These are phyloP conservation scores for Automeris io DNA, from an alignment of 2,888 invertebrate genomes.

Conservation along the genomic window DNA sequence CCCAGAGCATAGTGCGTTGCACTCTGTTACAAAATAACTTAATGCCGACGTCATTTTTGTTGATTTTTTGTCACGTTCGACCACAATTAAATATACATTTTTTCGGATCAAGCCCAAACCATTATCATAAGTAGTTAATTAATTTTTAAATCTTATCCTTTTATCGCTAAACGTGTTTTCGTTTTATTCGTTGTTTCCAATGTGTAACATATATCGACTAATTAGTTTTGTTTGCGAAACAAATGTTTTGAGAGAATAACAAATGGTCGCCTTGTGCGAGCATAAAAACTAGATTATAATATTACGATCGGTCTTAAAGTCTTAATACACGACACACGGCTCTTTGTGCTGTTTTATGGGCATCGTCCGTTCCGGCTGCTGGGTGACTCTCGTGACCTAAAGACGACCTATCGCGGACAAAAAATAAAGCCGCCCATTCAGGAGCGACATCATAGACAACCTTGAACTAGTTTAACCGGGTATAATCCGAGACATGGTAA, in stretches of 20 bases:
- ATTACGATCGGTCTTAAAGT: constrained; percentile 22
- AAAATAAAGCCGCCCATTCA: constrained; percentile 67
- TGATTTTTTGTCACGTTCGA: constrained; percentile 49
- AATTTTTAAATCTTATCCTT: constrained; percentile 54
- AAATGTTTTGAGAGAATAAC: constrained; percentile 28
- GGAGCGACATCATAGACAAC: constrained; percentile 43
- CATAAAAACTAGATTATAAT: constrained; percentile 23
- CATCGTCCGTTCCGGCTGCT: constrained; percentile 42
- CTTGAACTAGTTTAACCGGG: constrained; percentile 72
- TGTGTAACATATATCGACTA: constrained; percentile 34
- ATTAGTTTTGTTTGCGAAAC: constrained; percentile 42
- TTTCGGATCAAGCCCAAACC: constrained; percentile 39
- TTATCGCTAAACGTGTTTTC: constrained; percentile 35
- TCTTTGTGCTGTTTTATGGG: constrained; percentile 48
- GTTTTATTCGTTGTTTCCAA: constrained; percentile 41
- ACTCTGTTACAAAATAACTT: constrained; percentile 65
- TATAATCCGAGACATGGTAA: constrained; percentile 58
- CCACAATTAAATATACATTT: constrained; percentile 57
- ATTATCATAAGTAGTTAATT: constrained; percentile 67
- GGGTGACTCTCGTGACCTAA: constrained; percentile 64
- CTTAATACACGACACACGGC: constrained; percentile 31
- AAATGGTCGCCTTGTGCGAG: constrained; percentile 17
- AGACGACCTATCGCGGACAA: constrained; percentile 60
- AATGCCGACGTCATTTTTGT: constrained; percentile 52
- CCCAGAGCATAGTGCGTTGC: constrained; percentile 62